phyloP scores from a whole-genome alignment of 2,888 invertebrate species.

The Leptopterna dolabrata region DNA sequence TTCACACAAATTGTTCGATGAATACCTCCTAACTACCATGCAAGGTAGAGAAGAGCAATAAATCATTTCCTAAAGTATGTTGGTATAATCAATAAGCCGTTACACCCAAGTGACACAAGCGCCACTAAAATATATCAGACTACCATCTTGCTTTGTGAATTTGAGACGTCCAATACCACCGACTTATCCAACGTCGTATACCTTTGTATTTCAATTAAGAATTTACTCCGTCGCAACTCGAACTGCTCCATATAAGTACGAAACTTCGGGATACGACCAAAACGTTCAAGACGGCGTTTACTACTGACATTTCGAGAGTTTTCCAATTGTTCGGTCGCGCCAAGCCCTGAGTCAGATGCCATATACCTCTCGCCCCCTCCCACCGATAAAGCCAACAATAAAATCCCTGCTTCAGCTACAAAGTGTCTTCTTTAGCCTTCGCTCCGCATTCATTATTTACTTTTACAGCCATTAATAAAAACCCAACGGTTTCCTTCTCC shows the following conservation, averaged over 20 bases:
- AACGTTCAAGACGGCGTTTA: constrained; percentile 23
- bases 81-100: too few species aligned
- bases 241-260: not conserved
- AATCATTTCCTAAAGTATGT: too few species aligned
- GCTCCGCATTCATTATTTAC: constrained; percentile 58
- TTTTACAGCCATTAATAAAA: constrained; percentile 61
- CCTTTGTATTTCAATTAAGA: too few species aligned
- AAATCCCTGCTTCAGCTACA: constrained; percentile 51
- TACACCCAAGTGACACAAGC: too few species aligned
- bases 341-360: constrained; percentile 45
- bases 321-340: constrained; percentile 43
- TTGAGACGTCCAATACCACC: too few species aligned
- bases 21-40: too few species aligned
- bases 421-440: constrained; percentile 54
- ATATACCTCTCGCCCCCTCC: constrained; percentile 26
- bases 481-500: constrained; percentile 42
- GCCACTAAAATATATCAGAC: too few species aligned
- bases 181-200: too few species aligned
- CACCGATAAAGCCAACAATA: constrained; percentile 52
- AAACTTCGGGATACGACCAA: not conserved
- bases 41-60: too few species aligned
- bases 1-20: too few species aligned
- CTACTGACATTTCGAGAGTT: constrained; percentile 31
- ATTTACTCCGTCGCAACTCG: not conserved
- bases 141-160: too few species aligned